Conservation (phyloP, 2,797 vertebrate species). For the Sternotherus odoratus region DNA sequence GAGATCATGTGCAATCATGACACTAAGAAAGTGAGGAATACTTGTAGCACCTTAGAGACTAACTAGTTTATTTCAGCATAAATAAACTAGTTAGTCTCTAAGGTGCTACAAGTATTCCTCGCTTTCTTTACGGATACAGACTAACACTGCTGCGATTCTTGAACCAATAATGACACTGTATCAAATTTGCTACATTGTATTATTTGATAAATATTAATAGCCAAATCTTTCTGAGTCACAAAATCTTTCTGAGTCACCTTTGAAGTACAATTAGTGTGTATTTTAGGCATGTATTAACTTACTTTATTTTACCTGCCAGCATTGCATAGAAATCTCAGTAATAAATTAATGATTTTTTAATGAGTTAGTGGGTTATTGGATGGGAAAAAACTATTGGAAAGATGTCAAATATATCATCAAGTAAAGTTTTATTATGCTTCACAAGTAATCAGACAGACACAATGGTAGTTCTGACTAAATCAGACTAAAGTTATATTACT, state of each 20-base stretch:
- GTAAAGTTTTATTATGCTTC: neutral
- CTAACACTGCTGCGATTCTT: too few species aligned
- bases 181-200: neutral
- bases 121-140: too few species aligned
- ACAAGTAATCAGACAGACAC: neutral
- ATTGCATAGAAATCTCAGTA: neutral
- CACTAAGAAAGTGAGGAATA: too few species aligned
- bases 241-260: neutral
- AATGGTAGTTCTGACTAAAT: neutral
- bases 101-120: too few species aligned
- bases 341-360: constrained; percentile 25
- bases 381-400: neutral
- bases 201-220: neutral
- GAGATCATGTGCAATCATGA: neutral
- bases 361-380: constrained; percentile 3
- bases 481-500: constrained; percentile 40
- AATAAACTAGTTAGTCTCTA: too few species aligned
- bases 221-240: neutral
- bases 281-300: constrained; percentile 20
- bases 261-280: neutral
- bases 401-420: constrained; percentile 6
- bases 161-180: neutral
- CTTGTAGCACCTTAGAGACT: too few species aligned
- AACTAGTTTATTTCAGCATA: too few species aligned
- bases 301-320: neutral